Evolutionary conservation across 2,888 invertebrate species (phyloP), one percentile per base, ranked within the genome.

Genomic region (Tenodera sinensis): DNA sequence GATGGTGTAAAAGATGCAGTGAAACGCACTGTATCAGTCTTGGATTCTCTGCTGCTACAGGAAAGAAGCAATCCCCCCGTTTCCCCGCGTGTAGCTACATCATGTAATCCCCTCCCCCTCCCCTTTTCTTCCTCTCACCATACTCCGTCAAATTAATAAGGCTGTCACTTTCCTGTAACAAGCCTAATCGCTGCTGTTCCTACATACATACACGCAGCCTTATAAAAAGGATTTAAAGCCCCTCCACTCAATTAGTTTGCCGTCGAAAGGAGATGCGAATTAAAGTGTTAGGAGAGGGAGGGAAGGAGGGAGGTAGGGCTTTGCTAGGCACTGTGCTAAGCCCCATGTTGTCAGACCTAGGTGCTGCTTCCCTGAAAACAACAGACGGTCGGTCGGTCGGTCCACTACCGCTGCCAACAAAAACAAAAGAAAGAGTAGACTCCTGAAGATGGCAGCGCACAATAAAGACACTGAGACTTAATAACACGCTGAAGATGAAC

Each of bases 81-180:
- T 47, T 84, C 28, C n/a, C 20, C 30, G 87, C 87, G 81, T 82
- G 82, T 81, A 71, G 82, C 87, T 82, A 47, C 81, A 84, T 30
- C 81, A 47, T 88, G 88, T 89, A 90, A 89, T 88, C 84, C 84
- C 85, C 89, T 83, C 81, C 27, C 88, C n/a, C n/a, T n/a, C n/a
- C 14, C 47, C 89, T 12, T 25, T 84, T 42, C 54, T 25, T 20
- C 89, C 89, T 83, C 89, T 83, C 90, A 89, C 84, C 88, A 89
- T 85, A 88, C 88, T 89, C 90, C 90, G 91, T 91, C 91, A 91
- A 91, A 91, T 90, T 91, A 91, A 91, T 91, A 91, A 91, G 90
- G 90, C 90, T 91, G 91, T 91, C 91, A 90, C 90, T 91, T 91
- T 89, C 89, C 90, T 88, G 90, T 91, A 91, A 91, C 91, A 91